These are phyloP conservation scores for Oryctolagus cuniculus DNA, from an alignment of 2,113 vertebrate genomes.

Conservation along the genomic window DNA sequence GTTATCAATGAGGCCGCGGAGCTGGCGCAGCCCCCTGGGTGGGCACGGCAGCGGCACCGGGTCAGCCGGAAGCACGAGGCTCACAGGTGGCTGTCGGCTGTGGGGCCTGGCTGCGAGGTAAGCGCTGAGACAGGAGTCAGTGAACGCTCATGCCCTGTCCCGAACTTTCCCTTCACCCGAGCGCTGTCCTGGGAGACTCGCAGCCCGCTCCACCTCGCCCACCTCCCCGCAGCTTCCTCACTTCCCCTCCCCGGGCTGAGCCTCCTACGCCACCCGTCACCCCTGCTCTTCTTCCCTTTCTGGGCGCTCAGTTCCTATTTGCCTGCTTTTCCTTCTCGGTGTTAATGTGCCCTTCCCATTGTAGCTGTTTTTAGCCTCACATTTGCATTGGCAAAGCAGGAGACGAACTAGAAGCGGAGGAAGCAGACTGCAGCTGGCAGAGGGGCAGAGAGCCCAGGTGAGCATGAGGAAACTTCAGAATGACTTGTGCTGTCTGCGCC, in stretches of 20 bases:
- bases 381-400: constrained; percentile 68
- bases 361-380: constrained; percentile 17
- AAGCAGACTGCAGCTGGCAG: constrained; percentile 30
- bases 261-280: background rate
- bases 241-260: background rate
- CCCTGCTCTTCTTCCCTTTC: background rate
- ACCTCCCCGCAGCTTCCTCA: background rate
- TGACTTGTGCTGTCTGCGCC: constrained; percentile 39
- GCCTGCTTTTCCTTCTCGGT: background rate
- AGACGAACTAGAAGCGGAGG: constrained; percentile 54
- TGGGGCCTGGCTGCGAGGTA: no score
- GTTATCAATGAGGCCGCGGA: background rate
- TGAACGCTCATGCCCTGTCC: background rate
- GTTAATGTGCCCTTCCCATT: background rate
- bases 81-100: no score
- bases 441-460: constrained; percentile 34
- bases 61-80: no score
- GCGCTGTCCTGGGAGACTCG: background rate
- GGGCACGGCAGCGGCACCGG: no score
- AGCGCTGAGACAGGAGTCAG: no score
- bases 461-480: constrained; percentile 67
- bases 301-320: background rate
- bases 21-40: no score
- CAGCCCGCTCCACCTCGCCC: background rate
- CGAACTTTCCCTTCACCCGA: background rate